These are phyloP conservation scores for Cephalopholis sonnerati DNA, from an alignment of 2,113 vertebrate species.

Conservation along the genomic window DNA sequence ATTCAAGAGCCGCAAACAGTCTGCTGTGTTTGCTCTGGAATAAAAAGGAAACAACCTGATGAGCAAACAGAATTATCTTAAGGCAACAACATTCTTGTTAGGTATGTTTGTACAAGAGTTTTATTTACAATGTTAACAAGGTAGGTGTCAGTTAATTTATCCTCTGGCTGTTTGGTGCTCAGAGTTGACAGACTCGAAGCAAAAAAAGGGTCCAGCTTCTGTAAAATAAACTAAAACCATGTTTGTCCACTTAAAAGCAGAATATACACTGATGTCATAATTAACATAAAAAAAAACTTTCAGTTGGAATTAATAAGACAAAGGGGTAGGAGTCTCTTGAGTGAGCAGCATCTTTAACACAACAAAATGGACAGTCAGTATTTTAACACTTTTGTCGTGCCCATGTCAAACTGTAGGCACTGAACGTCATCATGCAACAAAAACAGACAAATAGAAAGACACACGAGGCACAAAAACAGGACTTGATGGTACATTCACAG, in stretches of 20 bases:
- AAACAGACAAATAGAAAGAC: constrained; percentile 29
- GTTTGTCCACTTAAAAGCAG: constrained; percentile 63
- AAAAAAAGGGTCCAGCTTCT: constrained; percentile 81
- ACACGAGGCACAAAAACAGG: constrained; percentile 56
- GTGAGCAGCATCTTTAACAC: constrained; percentile 78
- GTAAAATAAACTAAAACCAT: constrained; percentile 71
- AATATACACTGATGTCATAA: constrained; percentile 68
- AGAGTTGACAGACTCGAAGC: constrained; percentile 63
- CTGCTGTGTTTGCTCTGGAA: neutral
- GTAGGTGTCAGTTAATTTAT: constrained; percentile 57
- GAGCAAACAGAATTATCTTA: constrained; percentile 1
- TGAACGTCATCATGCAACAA: constrained; percentile 46
- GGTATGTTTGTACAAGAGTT: constrained; percentile 74
- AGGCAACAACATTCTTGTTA: constrained; percentile 26
- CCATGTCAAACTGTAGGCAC: constrained; percentile 60
- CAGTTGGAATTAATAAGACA: constrained; percentile 58
- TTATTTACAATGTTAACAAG: constrained; percentile 83
- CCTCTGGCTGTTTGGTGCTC: constrained; percentile 64
- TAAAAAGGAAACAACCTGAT: neutral
- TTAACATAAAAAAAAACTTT: constrained; percentile 49
- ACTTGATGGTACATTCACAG: constrained; percentile 54
- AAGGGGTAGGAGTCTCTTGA: constrained; percentile 25
- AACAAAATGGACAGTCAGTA: constrained; percentile 61
- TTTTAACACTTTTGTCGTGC: constrained; percentile 76
- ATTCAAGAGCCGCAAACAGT: constrained; percentile 11